These are phyloP conservation scores for Myrmophylax atrothorax DNA, from an alignment of 2,113 vertebrate species.

Conservation along the genomic window DNA sequence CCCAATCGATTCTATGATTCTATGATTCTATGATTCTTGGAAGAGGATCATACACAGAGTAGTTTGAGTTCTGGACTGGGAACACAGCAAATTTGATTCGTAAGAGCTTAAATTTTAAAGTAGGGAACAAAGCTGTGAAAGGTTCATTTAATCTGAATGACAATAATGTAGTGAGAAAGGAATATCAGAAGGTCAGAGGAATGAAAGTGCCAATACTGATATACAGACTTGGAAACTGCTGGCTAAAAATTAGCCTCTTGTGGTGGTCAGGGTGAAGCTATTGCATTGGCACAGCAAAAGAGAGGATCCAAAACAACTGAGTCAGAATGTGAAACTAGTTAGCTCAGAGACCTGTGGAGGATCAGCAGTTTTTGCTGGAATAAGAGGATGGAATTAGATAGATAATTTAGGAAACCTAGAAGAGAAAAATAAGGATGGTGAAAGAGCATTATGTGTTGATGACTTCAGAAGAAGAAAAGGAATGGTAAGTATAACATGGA, in stretches of 20 bases:
- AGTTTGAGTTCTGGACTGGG: not conserved
- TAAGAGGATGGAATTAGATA: not conserved
- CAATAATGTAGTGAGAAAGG: not conserved
- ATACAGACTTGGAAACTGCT: not conserved
- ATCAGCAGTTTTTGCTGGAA: not conserved
- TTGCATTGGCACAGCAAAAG: not conserved
- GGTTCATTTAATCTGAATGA: not conserved
- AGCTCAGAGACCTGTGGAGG: not conserved
- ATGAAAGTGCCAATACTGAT: not conserved
- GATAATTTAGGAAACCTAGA: not conserved
- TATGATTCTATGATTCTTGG: too few species aligned
- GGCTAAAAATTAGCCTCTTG: not conserved
- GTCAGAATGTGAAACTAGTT: not conserved
- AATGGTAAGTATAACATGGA: not conserved
- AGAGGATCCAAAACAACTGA: not conserved
- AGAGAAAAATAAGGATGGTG: not conserved
- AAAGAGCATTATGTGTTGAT: not conserved
- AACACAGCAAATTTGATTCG: not conserved
- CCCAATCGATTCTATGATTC: too few species aligned
- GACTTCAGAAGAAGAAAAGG: not conserved
- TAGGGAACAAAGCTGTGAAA: not conserved
- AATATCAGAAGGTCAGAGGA: not conserved
- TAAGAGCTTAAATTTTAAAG: not conserved
- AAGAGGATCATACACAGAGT: not conserved
- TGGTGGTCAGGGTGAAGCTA: not conserved